Evolutionary conservation across 2,888 invertebrate species (phyloP).

Genomic region (Andrena praecox): DNA sequence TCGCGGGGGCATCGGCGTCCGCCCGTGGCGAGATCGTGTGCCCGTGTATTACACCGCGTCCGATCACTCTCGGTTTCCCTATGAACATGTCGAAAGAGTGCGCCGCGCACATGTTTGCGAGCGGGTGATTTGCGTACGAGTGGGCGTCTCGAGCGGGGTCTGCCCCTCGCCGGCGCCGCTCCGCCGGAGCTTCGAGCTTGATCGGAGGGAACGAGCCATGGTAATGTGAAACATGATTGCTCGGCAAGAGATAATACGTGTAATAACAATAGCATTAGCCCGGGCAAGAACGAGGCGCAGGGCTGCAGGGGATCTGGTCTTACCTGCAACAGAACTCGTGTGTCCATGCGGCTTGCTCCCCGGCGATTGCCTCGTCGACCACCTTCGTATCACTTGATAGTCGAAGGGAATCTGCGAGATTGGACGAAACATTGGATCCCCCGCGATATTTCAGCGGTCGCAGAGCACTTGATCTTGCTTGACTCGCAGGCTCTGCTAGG

Average conservation of each 20-base stretch:
- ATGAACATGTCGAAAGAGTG: constrained; percentile 70
- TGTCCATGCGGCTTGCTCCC: constrained; percentile 15
- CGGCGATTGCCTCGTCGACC: constrained; percentile 35
- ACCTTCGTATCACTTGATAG: constrained; percentile 18
- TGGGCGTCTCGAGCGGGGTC: constrained; percentile 66
- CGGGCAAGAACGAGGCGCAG: constrained; percentile 63
- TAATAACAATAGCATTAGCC: constrained; percentile 84
- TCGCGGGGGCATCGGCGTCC: constrained; percentile 51
- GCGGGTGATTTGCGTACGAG: constrained; percentile 76
- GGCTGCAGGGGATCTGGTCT: constrained; percentile 77
- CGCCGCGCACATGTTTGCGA: constrained; percentile 66
- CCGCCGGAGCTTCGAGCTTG: constrained; percentile 54
- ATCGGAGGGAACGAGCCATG: constrained; percentile 72
- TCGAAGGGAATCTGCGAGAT: not conserved
- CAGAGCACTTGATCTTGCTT: not conserved
- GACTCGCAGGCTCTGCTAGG: not conserved
- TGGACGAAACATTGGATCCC: not conserved
- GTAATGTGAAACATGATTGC: constrained; percentile 83
- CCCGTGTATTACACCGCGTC: constrained; percentile 65
- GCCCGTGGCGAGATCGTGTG: constrained; percentile 57
- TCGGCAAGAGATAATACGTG: constrained; percentile 81
- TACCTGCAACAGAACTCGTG: constrained; percentile 52
- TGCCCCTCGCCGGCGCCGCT: constrained; percentile 48
- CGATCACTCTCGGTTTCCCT: constrained; percentile 77
- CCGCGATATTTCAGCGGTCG: not conserved